phyloP scores from a whole-genome alignment of 1,140 invertebrate genomes.

The Halesus radiatus region DNA sequence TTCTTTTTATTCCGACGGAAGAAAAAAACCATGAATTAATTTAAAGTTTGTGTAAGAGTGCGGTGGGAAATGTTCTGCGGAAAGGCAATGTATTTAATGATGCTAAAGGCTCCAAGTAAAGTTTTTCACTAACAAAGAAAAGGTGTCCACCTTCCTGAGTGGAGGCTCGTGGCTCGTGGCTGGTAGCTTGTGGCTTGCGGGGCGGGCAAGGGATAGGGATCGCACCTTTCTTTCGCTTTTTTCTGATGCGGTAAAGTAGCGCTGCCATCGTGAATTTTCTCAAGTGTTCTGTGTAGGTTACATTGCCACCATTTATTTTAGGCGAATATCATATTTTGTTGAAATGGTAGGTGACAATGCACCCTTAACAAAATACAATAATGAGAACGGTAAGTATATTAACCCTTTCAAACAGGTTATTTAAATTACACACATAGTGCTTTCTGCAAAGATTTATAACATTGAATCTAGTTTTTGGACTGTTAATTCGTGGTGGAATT shows the following conservation, averaged over 20 bases:
- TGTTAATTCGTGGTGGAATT: no score
- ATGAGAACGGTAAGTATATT: no score
- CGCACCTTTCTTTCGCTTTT: neutral
- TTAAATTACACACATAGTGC: no score
- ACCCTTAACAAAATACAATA: no score
- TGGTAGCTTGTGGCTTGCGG: neutral
- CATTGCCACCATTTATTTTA: no score
- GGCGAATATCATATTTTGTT: no score
- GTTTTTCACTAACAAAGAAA: slow-evolving; percentile 17
- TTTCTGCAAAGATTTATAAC: no score
- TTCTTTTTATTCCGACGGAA: slow-evolving; percentile 10
- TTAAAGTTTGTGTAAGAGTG: slow-evolving; percentile 30
- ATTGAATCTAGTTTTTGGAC: no score
- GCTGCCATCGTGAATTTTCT: neutral
- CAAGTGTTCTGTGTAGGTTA: no score
- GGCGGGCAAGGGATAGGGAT: no score
- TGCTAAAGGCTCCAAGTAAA: slow-evolving; percentile 18
- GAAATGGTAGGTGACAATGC: no score
- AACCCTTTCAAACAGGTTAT: no score
- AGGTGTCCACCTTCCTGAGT: slow-evolving; percentile 12
- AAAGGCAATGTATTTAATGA: slow-evolving; percentile 39
- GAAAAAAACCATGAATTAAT: slow-evolving; percentile 37
- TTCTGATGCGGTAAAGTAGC: neutral
- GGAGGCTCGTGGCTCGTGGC: neutral
- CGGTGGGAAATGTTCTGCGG: slow-evolving; percentile 16